Evolutionary conservation across 2,888 invertebrate species (phyloP), one percentile per base, ranked within the genome.

Genomic region (Xestia ashworthii): DNA sequence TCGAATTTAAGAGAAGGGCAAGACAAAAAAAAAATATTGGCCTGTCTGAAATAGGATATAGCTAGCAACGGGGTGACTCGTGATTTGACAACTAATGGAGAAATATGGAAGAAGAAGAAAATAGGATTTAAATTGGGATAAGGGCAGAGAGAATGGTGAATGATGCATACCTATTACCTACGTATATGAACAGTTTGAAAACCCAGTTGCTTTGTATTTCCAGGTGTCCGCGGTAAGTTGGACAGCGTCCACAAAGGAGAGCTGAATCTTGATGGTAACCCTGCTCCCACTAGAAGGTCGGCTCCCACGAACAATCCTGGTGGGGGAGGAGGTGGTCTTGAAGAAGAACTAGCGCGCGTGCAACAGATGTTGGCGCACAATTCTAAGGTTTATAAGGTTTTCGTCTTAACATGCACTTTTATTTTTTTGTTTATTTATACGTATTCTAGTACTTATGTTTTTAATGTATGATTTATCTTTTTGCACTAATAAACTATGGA

Each of bases 281-380:
- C 73, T 38, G 46, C 67, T 87, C 14, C 81, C 66, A 46, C 73
- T 66, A 62, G 86, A 78, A 41, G 88, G 80, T 16, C 82, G 79
- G 62, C 84, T 79, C 64, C 86, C 73, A 46, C 79, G 62, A 80
- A 76, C 80, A 32, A 65, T 68, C 12, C 71, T 79, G 73, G 81
- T 48, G n/a, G 84, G 48, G 93, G 79, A 38, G 93, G 65, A 5
- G 72, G 79, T n/a, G 64, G 98, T 82, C 96, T 98, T 71, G 98
- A 98, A 87, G 98, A 98, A 79, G 99, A 99, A 93, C 94, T 99
- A 83, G 98, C 98, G 85, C 97, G 98, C 80, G 98, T 99, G 76
- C 98, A 99, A 94, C 98, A 98, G 83, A 97, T 99, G 96, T 95
- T 99, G 91, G 99, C 99, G 85, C 98, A 98, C 96, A 98, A 99